A percentile compares a stretch with the other conserved stretches of the same genome.
phyloP scores from a whole-genome alignment of 2,888 invertebrate genomes.

The Pseudeuparius sepicola region DNA sequence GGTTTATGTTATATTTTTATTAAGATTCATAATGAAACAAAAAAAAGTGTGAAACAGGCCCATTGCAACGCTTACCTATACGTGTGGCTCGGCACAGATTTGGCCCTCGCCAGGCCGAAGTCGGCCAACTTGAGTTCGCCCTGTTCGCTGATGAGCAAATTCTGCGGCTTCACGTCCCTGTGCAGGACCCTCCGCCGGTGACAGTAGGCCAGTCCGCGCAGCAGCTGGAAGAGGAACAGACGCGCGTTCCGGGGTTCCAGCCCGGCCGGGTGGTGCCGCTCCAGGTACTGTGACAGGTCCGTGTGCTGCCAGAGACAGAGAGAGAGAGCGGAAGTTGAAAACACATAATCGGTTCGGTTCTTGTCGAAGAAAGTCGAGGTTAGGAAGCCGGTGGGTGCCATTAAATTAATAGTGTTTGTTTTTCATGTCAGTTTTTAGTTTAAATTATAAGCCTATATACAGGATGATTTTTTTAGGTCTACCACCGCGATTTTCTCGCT shows the following conservation, averaged over 20 bases:
- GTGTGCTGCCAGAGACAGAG: constrained; percentile 64
- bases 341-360: too few species aligned
- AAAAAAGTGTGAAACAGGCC: too few species aligned
- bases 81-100: constrained; percentile 96
- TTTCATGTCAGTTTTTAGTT: too few species aligned
- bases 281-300: constrained; percentile 97
- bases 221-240: constrained; percentile 92
- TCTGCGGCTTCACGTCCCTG: constrained; percentile 96
- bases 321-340: too few species aligned
- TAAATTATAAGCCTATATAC: too few species aligned
- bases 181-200: constrained; percentile 94
- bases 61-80: constrained; percentile 54
- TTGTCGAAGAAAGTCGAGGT: too few species aligned
- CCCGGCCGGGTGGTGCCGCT: constrained; percentile 91
- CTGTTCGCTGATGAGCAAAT: constrained; percentile 90
- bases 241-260: constrained; percentile 90
- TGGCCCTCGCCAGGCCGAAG: constrained; percentile 95
- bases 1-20: too few species aligned
- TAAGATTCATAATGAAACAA: too few species aligned
- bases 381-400: too few species aligned
- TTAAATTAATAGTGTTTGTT: too few species aligned
- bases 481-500: too few species aligned
- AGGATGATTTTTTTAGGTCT: too few species aligned
- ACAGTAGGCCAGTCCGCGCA: constrained; percentile 93
- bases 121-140: constrained; percentile 98